phyloP scores from a whole-genome alignment of 1,140 invertebrate genomes.

The Phocides pigmalion region DNA sequence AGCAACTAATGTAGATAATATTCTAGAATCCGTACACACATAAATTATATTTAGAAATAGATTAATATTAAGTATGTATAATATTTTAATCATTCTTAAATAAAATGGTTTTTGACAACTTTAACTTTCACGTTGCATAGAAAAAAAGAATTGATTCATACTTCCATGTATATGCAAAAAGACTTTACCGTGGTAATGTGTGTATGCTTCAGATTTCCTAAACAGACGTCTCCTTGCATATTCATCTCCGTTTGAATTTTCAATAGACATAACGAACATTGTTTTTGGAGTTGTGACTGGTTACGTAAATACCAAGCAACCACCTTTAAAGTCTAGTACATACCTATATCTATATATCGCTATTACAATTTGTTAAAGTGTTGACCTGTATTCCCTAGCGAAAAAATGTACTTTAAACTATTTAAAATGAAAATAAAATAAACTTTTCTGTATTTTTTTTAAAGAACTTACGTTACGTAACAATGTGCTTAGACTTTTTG shows the following conservation, averaged over 20 bases:
- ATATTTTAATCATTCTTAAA: too few species aligned
- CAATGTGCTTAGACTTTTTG: not conserved
- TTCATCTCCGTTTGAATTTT: slow-evolving; percentile 13
- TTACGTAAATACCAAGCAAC: not conserved
- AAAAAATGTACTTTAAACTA: not conserved
- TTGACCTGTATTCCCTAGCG: not conserved
- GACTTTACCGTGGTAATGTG: slow-evolving; percentile 7
- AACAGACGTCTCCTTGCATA: slow-evolving; percentile 16
- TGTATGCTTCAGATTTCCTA: slow-evolving; percentile 15
- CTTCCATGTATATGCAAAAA: slow-evolving; percentile 1
- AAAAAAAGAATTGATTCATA: too few species aligned
- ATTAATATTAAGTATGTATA: not conserved
- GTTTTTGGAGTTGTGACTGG: not conserved
- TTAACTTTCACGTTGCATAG: too few species aligned
- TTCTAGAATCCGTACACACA: not conserved
- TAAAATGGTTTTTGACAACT: too few species aligned
- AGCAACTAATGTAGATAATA: not conserved
- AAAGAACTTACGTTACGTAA: not conserved
- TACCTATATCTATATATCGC: not conserved
- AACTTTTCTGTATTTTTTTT: not conserved
- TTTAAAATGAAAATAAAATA: not conserved
- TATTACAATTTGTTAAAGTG: not conserved
- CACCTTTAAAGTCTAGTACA: not conserved
- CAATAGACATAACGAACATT: not conserved
- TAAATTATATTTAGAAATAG: not conserved